Conservation (phyloP, 2,888 invertebrate genomes). For the Patella pellucida region DNA sequence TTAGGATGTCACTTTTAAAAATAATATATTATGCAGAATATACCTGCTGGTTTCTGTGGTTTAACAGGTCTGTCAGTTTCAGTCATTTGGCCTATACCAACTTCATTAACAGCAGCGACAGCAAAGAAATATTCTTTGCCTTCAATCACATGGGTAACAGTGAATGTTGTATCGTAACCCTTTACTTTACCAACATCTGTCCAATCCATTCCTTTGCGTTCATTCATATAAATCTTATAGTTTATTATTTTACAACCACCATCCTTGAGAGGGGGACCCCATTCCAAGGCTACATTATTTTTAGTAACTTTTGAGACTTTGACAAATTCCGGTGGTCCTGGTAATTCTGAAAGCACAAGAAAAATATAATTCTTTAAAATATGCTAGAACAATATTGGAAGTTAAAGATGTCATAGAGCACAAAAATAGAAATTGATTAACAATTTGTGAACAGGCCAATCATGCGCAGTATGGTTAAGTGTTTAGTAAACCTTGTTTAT, state of each 20-base stretch:
- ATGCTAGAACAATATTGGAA: too few species aligned
- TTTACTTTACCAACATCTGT: conserved; percentile 50
- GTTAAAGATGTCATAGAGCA: too few species aligned
- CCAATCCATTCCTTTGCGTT: conserved; percentile 44
- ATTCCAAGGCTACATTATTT: conserved; percentile 53
- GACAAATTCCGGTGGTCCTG: conserved; percentile 51
- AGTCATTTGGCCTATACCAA: conserved; percentile 74
- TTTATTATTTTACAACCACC: conserved; percentile 59
- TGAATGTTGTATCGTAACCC: conserved; percentile 46
- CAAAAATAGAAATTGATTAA: too few species aligned
- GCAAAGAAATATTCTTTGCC: conserved; percentile 81
- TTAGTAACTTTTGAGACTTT: conserved; percentile 45
- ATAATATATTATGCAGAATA: conserved; percentile 68
- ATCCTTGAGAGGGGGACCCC: conserved; percentile 67
- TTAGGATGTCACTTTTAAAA: not conserved
- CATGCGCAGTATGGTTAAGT: too few species aligned
- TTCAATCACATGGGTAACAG: conserved; percentile 48
- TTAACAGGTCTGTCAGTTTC: conserved; percentile 50
- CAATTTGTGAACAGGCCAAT: too few species aligned
- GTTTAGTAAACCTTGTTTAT: too few species aligned
- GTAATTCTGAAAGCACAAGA: conserved; percentile 38
- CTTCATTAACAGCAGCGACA: conserved; percentile 88
- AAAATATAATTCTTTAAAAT: not conserved
- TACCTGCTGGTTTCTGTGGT: conserved; percentile 75
- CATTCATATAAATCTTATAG: conserved; percentile 49